Base-by-base conservation (phyloP, 1,140 invertebrate species). In the Drosophila micromelanica region DNA sequence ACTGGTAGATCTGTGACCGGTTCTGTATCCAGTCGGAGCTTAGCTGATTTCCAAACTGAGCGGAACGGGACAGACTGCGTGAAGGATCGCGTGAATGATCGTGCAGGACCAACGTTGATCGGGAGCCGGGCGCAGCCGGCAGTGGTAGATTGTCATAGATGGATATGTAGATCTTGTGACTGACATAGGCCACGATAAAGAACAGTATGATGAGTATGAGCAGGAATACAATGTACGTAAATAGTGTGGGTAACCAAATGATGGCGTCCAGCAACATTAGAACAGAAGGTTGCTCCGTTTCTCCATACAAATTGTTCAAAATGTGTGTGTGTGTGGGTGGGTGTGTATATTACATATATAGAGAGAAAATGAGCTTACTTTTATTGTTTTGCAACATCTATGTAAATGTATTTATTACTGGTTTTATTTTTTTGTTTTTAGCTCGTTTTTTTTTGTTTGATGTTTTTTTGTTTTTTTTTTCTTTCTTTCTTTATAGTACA, bases 361-460 rank as follows among this genome's bases (percentile, higher is more conserved):
- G 27, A 27, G 27, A 27, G 27, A 27, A 27, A 27, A 27, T 27
- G 27, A 27, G 27, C 27, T 38, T 20, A 40, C 12, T 37, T 42
- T 67, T 69, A 35, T 35, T 84, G 85, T 78, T 90, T 89, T 91
- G 73, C 77, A 87, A 84, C 82, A 87, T 89, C 78, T 90, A 91
- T 87, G 89, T 91, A 90, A 90, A 86, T 90, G 87, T 91, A 91
- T 90, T 91, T 81, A 89, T 90, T 90, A 82, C 65, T 73, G 35
- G 20, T 89, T 70, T 76, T 73, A n/a, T 54, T 30, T 76, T 78
- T 77, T 73, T 57, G 42, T 78, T 78, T 76, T 72, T 64, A 61
- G 45, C 43, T 73, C 51, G 23, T 69, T 48, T 63, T 71, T 71
- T 37, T 71, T 73, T 48, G 32, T 65, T 68, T 76, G 62, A 40